Conservation (phyloP, 2,113 vertebrate genomes). For the Sinocyclocheilus grahami region DNA sequence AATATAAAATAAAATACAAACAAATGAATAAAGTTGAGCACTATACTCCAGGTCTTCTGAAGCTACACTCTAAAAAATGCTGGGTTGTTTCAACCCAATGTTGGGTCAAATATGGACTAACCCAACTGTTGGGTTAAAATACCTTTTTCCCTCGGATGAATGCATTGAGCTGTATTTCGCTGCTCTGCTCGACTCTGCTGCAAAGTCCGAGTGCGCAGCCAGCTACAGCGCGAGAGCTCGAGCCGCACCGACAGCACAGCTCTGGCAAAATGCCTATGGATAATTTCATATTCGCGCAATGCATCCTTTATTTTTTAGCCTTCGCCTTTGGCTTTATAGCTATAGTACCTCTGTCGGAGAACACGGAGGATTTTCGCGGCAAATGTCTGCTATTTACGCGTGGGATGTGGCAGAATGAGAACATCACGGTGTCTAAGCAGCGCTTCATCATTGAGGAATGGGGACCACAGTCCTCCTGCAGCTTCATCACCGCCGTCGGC, state of each 20-base stretch:
- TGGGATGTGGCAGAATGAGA: conserved; percentile 96
- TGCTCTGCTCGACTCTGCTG: neutral
- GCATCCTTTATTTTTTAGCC: conserved; percentile 88
- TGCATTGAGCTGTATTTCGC: conserved; percentile 31
- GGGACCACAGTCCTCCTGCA: conserved; percentile 92
- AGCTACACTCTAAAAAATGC: too few species aligned
- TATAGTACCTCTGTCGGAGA: conserved; percentile 92
- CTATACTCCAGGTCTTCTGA: too few species aligned
- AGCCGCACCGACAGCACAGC: conserved; percentile 52
- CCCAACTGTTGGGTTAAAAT: too few species aligned
- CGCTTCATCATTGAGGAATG: conserved; percentile 96
- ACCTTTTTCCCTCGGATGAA: too few species aligned
- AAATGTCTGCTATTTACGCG: conserved; percentile 94
- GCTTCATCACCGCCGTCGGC: conserved; percentile 89
- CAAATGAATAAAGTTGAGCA: too few species aligned
- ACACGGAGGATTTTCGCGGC: conserved; percentile 89
- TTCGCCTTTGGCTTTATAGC: conserved; percentile 91
- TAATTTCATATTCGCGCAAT: conserved; percentile 88
- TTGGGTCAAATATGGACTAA: too few species aligned
- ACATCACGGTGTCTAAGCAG: conserved; percentile 90
- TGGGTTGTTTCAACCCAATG: too few species aligned
- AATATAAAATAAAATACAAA: too few species aligned
- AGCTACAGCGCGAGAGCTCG: conserved; percentile 60
- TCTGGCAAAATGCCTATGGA: conserved; percentile 83
- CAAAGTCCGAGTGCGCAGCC: conserved; percentile 63